Conservation (phyloP, 2,888 invertebrate genomes). For the Caenorhabditis macrosperma region DNA sequence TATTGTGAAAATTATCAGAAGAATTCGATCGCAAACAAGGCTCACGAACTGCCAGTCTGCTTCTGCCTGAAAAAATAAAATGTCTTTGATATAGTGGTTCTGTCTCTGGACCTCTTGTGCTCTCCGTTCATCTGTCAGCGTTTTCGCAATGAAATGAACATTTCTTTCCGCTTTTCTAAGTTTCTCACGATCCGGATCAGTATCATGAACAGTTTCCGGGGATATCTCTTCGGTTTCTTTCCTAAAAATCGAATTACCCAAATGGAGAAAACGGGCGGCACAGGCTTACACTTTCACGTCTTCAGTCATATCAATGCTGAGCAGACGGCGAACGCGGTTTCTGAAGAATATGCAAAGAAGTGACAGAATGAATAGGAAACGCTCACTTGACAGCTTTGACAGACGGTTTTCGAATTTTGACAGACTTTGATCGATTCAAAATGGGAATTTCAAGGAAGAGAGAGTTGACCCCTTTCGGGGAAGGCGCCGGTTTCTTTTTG, state of each 20-base stretch:
- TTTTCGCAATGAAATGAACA: constrained; percentile 77
- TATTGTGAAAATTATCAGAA: constrained; percentile 72
- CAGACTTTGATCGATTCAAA: constrained; percentile 63
- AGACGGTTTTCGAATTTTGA: constrained; percentile 57
- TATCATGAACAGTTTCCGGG: constrained; percentile 42
- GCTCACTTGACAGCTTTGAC: constrained; percentile 53
- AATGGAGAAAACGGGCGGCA: neutral
- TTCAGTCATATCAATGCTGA: constrained; percentile 54
- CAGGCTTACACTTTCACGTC: constrained; percentile 14
- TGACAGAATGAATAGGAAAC: neutral
- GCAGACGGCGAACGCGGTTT: constrained; percentile 50
- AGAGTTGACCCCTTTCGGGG: constrained; percentile 44
- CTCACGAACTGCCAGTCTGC: constrained; percentile 79
- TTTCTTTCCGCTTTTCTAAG: constrained; percentile 73
- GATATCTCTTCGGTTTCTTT: constrained; percentile 36
- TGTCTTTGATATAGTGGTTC: neutral
- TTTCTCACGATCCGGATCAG: constrained; percentile 59
- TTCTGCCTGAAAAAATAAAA: constrained; percentile 66
- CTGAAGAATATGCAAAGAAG: constrained; percentile 13
- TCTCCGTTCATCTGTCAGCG: constrained; percentile 65
- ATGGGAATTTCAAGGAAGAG: constrained; percentile 67
- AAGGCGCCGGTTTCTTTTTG: constrained; percentile 15
- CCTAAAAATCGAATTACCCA: constrained; percentile 26
- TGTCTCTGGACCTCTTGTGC: constrained; percentile 68
- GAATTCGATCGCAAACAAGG: constrained; percentile 75